phyloP scores from a whole-genome alignment of 2,113 vertebrate genomes.

The Petaurus breviceps region DNA sequence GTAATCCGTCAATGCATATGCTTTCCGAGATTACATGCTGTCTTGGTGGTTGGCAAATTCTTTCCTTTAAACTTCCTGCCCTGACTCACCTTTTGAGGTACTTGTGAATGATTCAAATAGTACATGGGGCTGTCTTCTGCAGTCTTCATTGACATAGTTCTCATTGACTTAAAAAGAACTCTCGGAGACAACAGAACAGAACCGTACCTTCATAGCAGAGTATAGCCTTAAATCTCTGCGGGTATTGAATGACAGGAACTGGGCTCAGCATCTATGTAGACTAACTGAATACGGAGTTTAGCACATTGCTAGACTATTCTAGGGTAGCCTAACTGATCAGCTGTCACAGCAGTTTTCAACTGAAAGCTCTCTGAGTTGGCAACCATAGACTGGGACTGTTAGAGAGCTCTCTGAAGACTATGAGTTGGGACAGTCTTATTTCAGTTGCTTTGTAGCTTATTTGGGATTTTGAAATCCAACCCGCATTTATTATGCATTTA shows the following conservation, averaged over 20 bases:
- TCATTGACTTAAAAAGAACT: constrained; percentile 46
- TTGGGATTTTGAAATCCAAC: neutral
- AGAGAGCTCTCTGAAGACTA: neutral
- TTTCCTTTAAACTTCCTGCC: constrained; percentile 48
- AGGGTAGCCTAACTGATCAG: accelerated
- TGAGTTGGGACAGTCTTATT: neutral
- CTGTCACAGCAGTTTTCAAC: neutral
- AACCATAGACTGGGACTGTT: neutral
- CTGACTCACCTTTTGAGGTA: constrained; percentile 56
- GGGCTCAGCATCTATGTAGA: neutral
- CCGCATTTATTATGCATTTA: neutral
- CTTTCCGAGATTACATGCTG: constrained; percentile 24
- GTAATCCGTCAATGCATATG: constrained; percentile 12
- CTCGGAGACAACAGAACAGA: neutral
- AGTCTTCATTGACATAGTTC: constrained; percentile 27
- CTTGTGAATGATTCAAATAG: constrained; percentile 26
- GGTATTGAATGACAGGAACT: constrained; percentile 4
- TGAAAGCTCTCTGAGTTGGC: neutral
- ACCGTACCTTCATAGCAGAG: neutral
- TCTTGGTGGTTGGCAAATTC: neutral
- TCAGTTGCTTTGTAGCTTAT: neutral
- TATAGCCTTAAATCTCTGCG: neutral
- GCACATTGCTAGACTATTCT: neutral
- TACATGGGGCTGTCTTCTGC: neutral
- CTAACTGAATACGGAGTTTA: neutral